A percentile compares a stretch with the other conserved stretches of the same genome.
phyloP scores from a whole-genome alignment of 2,888 invertebrate genomes.

The Caenorhabditis sp. region DNA sequence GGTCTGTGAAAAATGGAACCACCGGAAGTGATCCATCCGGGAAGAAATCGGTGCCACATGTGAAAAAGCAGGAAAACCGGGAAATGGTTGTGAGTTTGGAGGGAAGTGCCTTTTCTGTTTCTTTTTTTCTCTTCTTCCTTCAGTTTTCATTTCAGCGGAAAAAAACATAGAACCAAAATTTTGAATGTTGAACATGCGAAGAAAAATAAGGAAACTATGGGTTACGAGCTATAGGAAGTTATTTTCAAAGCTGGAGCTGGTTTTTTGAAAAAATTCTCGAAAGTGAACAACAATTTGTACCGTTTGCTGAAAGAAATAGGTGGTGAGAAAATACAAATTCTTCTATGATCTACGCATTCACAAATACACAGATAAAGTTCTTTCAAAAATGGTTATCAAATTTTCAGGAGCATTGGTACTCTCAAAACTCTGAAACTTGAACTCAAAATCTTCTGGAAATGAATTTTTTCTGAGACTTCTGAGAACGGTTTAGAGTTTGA shows the following conservation, averaged over 20 bases:
- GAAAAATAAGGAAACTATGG: slow-evolving; percentile 7
- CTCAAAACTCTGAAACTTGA: no score
- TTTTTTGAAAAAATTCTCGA: no score
- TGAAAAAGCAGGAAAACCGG: slow-evolving; percentile 37
- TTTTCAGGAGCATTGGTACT: no score
- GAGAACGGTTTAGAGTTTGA: no score
- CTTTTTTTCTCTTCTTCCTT: slow-evolving; percentile 4
- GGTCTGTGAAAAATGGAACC: slow-evolving; percentile 22
- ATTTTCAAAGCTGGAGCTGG: background rate
- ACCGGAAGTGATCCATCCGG: slow-evolving; percentile 52
- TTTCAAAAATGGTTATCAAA: no score
- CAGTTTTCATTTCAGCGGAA: background rate
- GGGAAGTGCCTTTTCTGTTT: slow-evolving; percentile 41
- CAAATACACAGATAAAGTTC: no score
- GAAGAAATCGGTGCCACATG: slow-evolving; percentile 37
- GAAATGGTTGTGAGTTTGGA: slow-evolving; percentile 26
- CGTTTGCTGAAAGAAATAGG: no score
- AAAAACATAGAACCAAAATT: background rate
- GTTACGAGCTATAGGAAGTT: background rate
- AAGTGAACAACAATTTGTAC: no score
- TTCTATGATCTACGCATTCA: no score
- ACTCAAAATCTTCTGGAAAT: no score
- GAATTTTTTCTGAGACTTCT: no score
- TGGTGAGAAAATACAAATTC: no score
- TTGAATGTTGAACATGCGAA: background rate